These are phyloP conservation scores for Sesia bembeciformis DNA, from an alignment of 2,888 invertebrate species.

Conservation along the genomic window DNA sequence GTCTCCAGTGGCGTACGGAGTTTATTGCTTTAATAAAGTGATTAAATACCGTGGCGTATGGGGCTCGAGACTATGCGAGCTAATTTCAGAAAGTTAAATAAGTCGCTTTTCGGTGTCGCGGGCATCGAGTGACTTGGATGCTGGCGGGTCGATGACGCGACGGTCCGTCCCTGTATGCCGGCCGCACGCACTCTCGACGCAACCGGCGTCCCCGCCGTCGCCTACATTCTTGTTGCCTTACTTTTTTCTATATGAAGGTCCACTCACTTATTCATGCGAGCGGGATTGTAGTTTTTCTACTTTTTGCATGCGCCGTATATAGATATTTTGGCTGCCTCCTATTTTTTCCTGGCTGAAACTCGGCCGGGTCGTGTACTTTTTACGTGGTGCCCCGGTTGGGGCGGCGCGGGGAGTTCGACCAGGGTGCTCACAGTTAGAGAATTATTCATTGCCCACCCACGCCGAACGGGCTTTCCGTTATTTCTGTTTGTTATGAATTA, in stretches of 20 bases:
- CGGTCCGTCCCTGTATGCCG: neutral
- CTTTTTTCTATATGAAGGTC: slow-evolving; percentile 25
- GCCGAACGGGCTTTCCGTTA: slow-evolving; percentile 70
- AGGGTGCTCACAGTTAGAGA: slow-evolving; percentile 71
- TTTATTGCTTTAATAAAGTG: slow-evolving; percentile 61
- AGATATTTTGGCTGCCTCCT: slow-evolving; percentile 71
- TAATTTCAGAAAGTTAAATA: slow-evolving; percentile 46
- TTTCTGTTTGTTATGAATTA: slow-evolving; percentile 74
- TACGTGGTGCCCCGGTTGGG: slow-evolving; percentile 54
- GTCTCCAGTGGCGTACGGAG: slow-evolving; percentile 27
- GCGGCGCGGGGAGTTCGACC: slow-evolving; percentile 27
- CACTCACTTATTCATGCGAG: slow-evolving; percentile 71
- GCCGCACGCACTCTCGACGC: no score
- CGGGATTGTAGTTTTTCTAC: slow-evolving; percentile 64
- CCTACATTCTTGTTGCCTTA: slow-evolving; percentile 21
- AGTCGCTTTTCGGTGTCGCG: neutral
- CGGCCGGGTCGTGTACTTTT: slow-evolving; percentile 66
- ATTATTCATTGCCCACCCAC: slow-evolving; percentile 74
- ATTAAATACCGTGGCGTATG: slow-evolving; percentile 55
- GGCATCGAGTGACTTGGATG: neutral
- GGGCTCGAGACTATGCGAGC: slow-evolving; percentile 35
- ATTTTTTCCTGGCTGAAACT: slow-evolving; percentile 71
- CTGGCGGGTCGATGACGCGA: neutral
- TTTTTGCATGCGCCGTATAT: slow-evolving; percentile 63
- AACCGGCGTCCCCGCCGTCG: neutral